Conservation (phyloP, 1,140 invertebrate genomes). For the Anastatus disparis region DNA sequence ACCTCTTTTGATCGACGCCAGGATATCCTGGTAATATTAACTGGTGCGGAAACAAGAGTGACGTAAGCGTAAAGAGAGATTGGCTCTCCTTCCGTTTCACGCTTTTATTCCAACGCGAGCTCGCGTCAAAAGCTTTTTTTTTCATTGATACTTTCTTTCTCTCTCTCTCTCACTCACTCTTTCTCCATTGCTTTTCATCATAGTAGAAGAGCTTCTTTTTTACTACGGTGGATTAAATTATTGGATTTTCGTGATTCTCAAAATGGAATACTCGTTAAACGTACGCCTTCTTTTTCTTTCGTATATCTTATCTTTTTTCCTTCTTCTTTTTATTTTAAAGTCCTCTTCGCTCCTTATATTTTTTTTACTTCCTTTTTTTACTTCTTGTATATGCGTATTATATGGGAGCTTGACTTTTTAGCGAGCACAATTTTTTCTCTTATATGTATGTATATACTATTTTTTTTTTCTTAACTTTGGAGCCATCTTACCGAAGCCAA, state of each 20-base stretch:
- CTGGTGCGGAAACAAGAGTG: conserved; percentile 39
- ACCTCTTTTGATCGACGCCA: conserved; percentile 32
- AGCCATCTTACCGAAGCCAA: not conserved
- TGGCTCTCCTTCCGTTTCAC: conserved; percentile 35
- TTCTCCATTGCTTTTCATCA: not conserved
- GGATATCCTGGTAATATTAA: conserved; percentile 41
- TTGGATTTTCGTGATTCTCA: conserved; percentile 23
- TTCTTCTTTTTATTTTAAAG: not conserved
- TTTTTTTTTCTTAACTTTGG: not conserved
- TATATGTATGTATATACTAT: too few relatives aligned
- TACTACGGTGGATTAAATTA: conserved; percentile 20
- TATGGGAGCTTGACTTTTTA: not conserved
- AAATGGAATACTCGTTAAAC: conserved; percentile 25
- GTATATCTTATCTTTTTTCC: not conserved
- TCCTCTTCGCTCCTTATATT: not conserved
- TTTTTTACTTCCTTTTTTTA: not conserved
- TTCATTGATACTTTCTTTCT: conserved; percentile 4
- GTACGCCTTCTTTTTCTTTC: not conserved
- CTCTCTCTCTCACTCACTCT: not conserved
- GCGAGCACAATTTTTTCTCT: not conserved
- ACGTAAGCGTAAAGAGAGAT: conserved; percentile 39
- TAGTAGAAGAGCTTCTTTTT: not conserved
- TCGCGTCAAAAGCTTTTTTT: conserved; percentile 35
- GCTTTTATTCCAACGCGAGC: conserved; percentile 27
- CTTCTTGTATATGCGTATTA: not conserved